Evolutionary conservation across 2,888 invertebrate species (phyloP), one percentile per base, ranked within the genome.

Genomic region (Lochmaea crataegi): DNA sequence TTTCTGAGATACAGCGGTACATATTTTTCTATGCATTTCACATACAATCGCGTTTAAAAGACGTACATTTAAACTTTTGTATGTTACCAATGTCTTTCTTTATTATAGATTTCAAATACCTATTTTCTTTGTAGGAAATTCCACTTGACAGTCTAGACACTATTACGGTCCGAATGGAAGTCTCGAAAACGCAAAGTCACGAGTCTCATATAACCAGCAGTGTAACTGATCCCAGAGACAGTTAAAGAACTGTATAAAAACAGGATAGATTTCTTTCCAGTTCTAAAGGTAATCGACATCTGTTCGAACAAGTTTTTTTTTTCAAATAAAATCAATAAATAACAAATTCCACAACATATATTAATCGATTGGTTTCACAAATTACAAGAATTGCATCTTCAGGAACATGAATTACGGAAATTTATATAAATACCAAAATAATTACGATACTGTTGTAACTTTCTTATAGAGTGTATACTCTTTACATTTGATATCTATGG

Each of bases 141-240:
- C 22, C 45, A 63, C 61, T 61, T 68, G 68, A 68, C 68, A 68
- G 61, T 68, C 68, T 61, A 68, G 68, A 68, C 68, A 68, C 68
- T 68, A 68, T 68, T 68, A 68, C 51, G 38, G 51, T 53, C 51
- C 18, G 11, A 68, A 68, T 68, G 48, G 68, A 68, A 61, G 48
- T 61, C 26, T n/a, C 7, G 61, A 41, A 68, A 60, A 53, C 61
- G 68, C 61, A 11, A 26, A 68, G 60, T 68, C 68, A 68, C 51
- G 61, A 61, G 32, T 61, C 38, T 61, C 61, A 38, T 58, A 22
- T 58, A 32, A 58, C 18, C 32, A 32, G 58, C 22, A 58, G 38
- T 60, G 32, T 60, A 32, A 10, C n/a, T 32, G 38, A 60, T 41
- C n/a, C n/a, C 14, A 26, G 14, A 60, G 14, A 38, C 56, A n/a